Evolutionary conservation across 2,797 vertebrate genomes (phyloP), one percentile per base, ranked within the genome.

Genomic region (Cygnus olor): DNA sequence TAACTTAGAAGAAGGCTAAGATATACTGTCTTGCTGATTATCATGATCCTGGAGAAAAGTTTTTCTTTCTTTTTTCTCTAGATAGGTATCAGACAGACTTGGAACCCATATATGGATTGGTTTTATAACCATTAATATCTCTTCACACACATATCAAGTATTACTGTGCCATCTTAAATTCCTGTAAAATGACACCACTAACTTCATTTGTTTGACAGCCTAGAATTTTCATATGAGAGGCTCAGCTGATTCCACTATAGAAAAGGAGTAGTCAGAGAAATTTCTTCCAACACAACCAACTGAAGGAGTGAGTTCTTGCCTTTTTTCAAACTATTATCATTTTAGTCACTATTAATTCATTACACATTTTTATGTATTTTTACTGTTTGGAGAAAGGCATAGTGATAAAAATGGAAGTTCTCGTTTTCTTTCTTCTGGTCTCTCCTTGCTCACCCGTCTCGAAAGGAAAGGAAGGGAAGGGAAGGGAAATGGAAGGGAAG

Each of bases 171-270:
- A 45, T 44, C 54, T 58, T 58, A 90, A 66, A 88, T 61, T 80
- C 44, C 44, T 74, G 61, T 56, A 85, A 91, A 94, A 72, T 24
- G 24, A 84, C 91, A 11, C 14, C 21, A 32, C 57, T 17, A 64
- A 63, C 18, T 92, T 90, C 51, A 72, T 15, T 66, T 88, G 36
- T 22, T 74, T 84, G 24, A 54, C 27, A 95, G 15, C 11, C 32
- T 85, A 70, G 21, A 83, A 82, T 24, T 93, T 94, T 93, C n/a
- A 10, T 66, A 36, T n/a, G 34, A 88, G 34, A 91, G 17, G 58
- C 70, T 84, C 32, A 88, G 72, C 36, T 91, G 22, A 9, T 66
- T 88, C 54, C 51, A 89, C 38, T 63, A 73, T 3, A 40, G 42
- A 58, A 91, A 80, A 56, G 3, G 4, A 11, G 11, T 32, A 89